A percentile compares a stretch with the other conserved stretches of the same genome.
phyloP scores from a whole-genome alignment of 2,888 invertebrate species.

The Neocrepidodera transversa region DNA sequence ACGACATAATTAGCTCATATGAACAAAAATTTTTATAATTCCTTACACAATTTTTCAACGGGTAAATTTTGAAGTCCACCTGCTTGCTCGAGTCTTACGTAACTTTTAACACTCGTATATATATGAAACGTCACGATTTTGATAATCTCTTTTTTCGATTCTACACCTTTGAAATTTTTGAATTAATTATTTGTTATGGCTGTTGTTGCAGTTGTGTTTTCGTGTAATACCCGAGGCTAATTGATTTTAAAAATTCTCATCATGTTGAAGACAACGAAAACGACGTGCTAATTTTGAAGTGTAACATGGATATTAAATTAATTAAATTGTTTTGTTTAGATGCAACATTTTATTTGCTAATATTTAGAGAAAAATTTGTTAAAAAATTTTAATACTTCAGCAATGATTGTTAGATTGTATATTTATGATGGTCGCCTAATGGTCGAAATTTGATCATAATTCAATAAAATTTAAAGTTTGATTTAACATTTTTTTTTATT shows the following conservation, averaged over 20 bases:
- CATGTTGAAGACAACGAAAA: background rate
- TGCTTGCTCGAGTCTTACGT: conserved; percentile 14
- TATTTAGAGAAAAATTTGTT: no score
- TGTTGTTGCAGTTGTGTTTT: background rate
- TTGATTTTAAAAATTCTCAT: conserved; percentile 1
- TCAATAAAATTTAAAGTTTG: no score
- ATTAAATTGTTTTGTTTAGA: no score
- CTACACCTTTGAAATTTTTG: conserved; percentile 16
- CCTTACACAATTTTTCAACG: conserved; percentile 11
- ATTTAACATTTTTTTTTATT: no score
- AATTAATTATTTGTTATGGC: conserved; percentile 13
- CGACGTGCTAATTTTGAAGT: background rate
- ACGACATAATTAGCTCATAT: conserved; percentile 10
- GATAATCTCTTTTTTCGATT: conserved; percentile 1
- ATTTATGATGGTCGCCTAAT: no score
- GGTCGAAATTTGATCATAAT: no score
- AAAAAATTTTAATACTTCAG: no score
- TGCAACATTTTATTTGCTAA: no score
- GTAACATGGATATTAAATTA: no score
- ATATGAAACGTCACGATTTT: conserved; percentile 16
- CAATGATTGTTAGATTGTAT: no score
- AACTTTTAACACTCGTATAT: conserved; percentile 24
- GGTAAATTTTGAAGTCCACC: conserved; percentile 13
- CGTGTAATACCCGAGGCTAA: conserved; percentile 9
- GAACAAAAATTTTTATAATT: conserved; percentile 11